Evolutionary conservation across 2,888 invertebrate species (phyloP), one percentile per base, ranked within the genome.

Genomic region (Lumbricus terrestris): DNA sequence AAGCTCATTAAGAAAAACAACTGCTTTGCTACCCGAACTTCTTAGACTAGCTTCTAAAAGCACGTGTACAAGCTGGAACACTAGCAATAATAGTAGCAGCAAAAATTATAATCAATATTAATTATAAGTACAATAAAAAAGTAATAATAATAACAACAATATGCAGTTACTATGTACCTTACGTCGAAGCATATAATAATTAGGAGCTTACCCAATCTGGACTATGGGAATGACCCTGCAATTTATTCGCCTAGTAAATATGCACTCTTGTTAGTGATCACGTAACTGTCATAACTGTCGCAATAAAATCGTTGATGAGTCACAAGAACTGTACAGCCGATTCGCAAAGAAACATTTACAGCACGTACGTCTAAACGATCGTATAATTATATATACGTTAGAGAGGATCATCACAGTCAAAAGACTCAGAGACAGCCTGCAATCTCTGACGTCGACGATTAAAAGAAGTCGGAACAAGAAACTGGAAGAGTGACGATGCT

Each of bases 351-450:
- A 69, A 69, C n/a, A 69, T 69, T 69, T 69, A 69, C 69, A 69
- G 69, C 69, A 69, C n/a, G 11, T 69, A 47, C n/a, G n/a, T 40
- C 6, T 15, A 40, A 11, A 40, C 15, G 15, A 40, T 40, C 15
- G 15, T 40, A 40, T 40, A 40, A 11, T 15, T n/a, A n/a, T 8
- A 29, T n/a, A n/a, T n/a, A n/a, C n/a, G n/a, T n/a, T 69, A 69
- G 69, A n/a, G 69, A 33, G 85, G 35, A 85, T 82, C 83, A 83
- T 85, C 85, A 85, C 85, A 85, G 85, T 35, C 85, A 85, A 85
- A 85, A 23, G 37, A 85, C 37, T 34, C 85, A 37, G 85, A 85
- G 85, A 37, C 85, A 85, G 85, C 37, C 85, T 34, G 85, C 85
- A 85, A 37, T 37, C 85, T 85, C 34, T 33, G 37, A 11, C 85